Base-by-base conservation (phyloP, 2,797 vertebrate species). In the Parauchenoglanis punctatus region DNA sequence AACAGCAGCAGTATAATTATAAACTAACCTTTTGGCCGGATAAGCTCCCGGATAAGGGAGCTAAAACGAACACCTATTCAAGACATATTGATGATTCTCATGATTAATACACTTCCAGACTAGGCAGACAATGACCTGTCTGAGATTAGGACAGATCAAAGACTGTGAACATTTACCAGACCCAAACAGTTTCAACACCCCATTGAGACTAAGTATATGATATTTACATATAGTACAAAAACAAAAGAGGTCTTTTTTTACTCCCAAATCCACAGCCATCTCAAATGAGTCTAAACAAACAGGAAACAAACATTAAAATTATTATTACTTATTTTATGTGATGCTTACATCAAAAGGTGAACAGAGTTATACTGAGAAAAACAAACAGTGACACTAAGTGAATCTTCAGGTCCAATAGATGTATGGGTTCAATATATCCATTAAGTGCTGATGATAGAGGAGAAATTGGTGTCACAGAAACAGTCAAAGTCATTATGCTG, bases 221-320 rank as follows among this genome's bases (percentile, higher is more conserved):
- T 93, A 94, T 94, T 95, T 95, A 95, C 93, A 95, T 91, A 93
- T 92, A 40, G 68, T 85, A 85, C 86, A 93, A 90, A 40, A 91
- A 92, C 87, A 90, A 91, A 89, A 82, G 59, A 23, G 15, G 15
- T 15, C 5, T 63, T 85, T 63, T 25, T 31, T 54, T 10, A 76
- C 3, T 5, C 23, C 20, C 18, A 23, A 46, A 72, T 86, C 70
- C 31, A 87, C 86, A 87, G 89, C 87, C 89, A 93, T 91, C 87
- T 82, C 90, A 90, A 13, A 76, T 56, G 91, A 90, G 91, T 89
- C 89, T 87, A 89, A 86, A 80, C 23, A 65, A 61, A 52, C 73
- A 87, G 83, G 85, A 87, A 86, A 61, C 84, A 87, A 67, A 86
- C 87, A 88, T 83, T 86, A 76, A 86, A 67, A 40, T 87, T 84